Conservation (phyloP, 1,140 invertebrate species). For the Leptoteleia sp. region DNA sequence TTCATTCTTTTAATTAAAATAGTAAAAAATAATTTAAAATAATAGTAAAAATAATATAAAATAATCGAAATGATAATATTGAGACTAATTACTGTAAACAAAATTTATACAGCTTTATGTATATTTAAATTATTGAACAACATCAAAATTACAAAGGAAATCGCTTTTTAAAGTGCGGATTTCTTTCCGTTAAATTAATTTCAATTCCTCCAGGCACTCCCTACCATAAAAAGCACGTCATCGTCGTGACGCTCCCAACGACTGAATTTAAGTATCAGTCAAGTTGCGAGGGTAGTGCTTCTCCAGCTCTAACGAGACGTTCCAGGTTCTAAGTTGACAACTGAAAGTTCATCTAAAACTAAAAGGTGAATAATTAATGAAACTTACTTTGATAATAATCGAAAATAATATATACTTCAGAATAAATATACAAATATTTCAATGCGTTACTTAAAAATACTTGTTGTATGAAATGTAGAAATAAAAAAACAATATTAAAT, state of each 20-base stretch:
- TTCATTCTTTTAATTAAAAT: no score
- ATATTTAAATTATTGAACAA: no score
- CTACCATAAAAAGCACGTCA: constrained; percentile 51
- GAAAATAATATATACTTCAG: not conserved
- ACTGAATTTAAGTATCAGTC: constrained; percentile 13
- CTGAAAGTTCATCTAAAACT: not conserved
- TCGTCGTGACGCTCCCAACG: constrained; percentile 20
- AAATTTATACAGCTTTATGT: no score
- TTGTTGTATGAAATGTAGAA: no score
- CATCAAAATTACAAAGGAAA: not conserved
- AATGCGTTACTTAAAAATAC: no score
- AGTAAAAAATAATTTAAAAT: no score
- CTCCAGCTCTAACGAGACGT: constrained; percentile 8
- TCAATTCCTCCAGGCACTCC: constrained; percentile 33
- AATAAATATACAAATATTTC: no score
- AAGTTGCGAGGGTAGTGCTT: constrained; percentile 18
- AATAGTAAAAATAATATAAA: no score
- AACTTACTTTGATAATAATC: not conserved
- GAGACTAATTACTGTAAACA: no score
- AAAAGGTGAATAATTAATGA: not conserved
- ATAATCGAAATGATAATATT: no score
- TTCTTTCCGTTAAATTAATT: constrained; percentile 14
- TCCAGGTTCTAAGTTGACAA: constrained; percentile 1
- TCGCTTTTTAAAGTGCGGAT: not conserved
- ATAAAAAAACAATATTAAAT: no score